Evolutionary conservation across 2,888 invertebrate species (phyloP), one percentile per base, ranked within the genome.

Genomic region (Brachylomia viminalis): DNA sequence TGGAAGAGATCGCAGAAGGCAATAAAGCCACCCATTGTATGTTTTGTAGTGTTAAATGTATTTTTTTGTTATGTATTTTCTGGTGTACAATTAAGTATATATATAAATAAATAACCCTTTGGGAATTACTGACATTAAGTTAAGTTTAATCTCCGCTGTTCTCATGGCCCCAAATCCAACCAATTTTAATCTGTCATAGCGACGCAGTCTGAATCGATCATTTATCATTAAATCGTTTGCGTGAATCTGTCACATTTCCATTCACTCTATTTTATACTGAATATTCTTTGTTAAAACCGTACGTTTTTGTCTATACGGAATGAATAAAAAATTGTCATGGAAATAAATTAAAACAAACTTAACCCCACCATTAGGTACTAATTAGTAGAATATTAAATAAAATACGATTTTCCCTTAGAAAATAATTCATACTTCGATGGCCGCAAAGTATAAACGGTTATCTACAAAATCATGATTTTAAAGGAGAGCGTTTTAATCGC

Each of bases 151-250:
- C 11, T 2, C n/a, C 68, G 71, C 69, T 49, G 56, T 2, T 74
- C 20, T 73, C 11, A 15, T 54, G 58, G 85, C 80, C 77, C 45
- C 52, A 74, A 42, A 69, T 45, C 42, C 15, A 42, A 62, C 62
- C 72, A 83, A 85, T 84, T 84, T 80, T 64, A 87, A 87, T 87
- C 88, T 79, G 77, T 83, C 87, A 87, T 77, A 49, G 67, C 75
- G 58, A 72, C 82, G 80, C 64, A 75, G 61, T 54, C 86, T 73
- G 83, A 84, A 88, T 85, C 47, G 65, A 88, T 85, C 87, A 87
- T 88, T 87, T 79, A 88, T 87, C 87, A 88, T 87, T 85, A 81
- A 78, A 82, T 59, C 73, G 76, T 42, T 68, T 66, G 77, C 72
- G 68, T 79, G 80, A 79, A 74, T 64, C 81, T 83, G 83, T 85